Conservation (phyloP, 2,113 vertebrate genomes). For the Bambusicola thoracicus region DNA sequence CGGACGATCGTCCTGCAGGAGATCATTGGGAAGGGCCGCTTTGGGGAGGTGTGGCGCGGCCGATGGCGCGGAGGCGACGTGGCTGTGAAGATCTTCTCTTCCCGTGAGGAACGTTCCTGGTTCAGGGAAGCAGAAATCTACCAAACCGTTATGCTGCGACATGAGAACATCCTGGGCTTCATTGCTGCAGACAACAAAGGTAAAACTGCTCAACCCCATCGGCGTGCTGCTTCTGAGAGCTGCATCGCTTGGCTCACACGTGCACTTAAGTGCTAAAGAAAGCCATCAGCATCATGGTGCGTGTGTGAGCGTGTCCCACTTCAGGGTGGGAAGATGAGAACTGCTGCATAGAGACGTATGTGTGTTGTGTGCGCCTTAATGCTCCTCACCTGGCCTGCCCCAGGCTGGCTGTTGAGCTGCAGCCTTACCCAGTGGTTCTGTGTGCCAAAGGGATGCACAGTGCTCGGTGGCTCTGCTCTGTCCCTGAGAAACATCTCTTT, state of each 20-base stretch:
- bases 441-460: not conserved
- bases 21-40: constrained; percentile 97
- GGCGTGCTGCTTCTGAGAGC: accelerated
- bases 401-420: not conserved
- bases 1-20: constrained; percentile 97
- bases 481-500: not conserved
- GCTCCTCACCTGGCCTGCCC: not conserved
- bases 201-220: not conserved
- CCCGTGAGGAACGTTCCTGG: constrained; percentile 97
- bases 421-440: not conserved
- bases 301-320: accelerated
- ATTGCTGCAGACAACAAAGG: constrained; percentile 99
- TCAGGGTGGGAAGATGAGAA: not conserved
- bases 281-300: accelerated
- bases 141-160: constrained; percentile 96
- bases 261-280: not conserved
- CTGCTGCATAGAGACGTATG: accelerated
- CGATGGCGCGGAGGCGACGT: constrained; percentile 96
- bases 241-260: not conserved
- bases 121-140: constrained; percentile 98
- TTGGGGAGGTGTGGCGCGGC: constrained; percentile 97
- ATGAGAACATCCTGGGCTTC: constrained; percentile 97
- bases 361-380: not conserved
- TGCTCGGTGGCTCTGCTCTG: accelerated
- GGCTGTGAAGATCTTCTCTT: constrained; percentile 98